Base-by-base conservation (phyloP, 2,113 vertebrate species). In the Plectropomus leopardus region DNA sequence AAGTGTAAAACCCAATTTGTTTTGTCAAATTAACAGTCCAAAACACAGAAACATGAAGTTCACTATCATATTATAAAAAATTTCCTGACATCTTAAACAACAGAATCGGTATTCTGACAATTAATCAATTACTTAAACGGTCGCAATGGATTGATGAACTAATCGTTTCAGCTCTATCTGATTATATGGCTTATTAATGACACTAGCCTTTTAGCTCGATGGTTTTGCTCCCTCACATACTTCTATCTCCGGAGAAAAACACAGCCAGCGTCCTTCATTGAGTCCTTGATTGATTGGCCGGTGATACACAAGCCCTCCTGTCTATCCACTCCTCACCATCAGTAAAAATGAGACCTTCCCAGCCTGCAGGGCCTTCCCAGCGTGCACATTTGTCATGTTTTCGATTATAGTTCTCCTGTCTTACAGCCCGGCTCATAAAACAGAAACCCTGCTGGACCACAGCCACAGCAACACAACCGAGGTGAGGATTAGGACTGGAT, bases 311-410 rank as follows among this genome's bases (percentile, higher is more conserved):
- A 76, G 68, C 44, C 76, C 50, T 60, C 57, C 53, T 45, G 48
- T 67, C 58, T 36, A 4, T 32, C 40, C 42, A 1, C 24, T 51
- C 44, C 44, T 34, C 26, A 3, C 26, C 55, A 67, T 67, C 60
- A 23, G 24, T 48, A 55, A 42, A 26, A 28, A 58, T 36, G 40
- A 81, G 59, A 78, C 47, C 73, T 58, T 57, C 63, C 32, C 58
- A 6, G 57, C 51, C 13, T n/a, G n/a, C n/a, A n/a, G n/a, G n/a
- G n/a, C n/a, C n/a, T n/a, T n/a, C n/a, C n/a, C n/a, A n/a, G n/a
- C n/a, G n/a, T n/a, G n/a, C 66, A 42, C 72, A 44, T 87, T 10
- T 16, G 47, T 84, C 72, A 60, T 14, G 63, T 48, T 87, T n/a
- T 80, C 51, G 0, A 79, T 83, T 83, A 73, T 7, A 47, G 36